A percentile compares a stretch with the other conserved stretches of the same genome.
Conservation (phyloP, 2,797 vertebrate genomes). For the Pantherophis alleghaniensis region DNA sequence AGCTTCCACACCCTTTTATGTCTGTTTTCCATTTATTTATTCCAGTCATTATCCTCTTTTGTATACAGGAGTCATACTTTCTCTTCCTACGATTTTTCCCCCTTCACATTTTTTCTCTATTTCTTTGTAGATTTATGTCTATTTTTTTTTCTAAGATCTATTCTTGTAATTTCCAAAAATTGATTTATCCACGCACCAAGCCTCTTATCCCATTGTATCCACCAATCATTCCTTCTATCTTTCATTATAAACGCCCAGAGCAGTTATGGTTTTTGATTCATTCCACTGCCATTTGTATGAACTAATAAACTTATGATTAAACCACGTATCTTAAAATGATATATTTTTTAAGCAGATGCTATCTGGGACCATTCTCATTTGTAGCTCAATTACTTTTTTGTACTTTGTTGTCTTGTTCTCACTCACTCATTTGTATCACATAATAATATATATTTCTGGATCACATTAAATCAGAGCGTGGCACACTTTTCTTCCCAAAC, state of each 20-base stretch:
- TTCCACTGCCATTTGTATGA: background rate
- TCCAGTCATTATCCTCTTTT: background rate
- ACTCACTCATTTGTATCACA: background rate
- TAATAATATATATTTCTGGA: background rate
- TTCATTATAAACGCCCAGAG: background rate
- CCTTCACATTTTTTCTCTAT: background rate
- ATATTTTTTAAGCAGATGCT: background rate
- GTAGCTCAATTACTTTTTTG: background rate
- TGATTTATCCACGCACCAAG: background rate
- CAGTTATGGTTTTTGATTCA: background rate
- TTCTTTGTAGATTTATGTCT: background rate
- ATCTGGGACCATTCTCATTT: background rate
- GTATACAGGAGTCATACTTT: background rate
- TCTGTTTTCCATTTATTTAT: background rate
- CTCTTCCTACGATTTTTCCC: background rate
- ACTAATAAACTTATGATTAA: background rate
- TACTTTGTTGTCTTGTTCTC: background rate
- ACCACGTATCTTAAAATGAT: background rate
- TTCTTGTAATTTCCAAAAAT: background rate
- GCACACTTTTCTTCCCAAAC: background rate
- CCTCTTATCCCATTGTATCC: background rate
- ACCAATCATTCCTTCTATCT: background rate
- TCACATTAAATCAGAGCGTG: background rate
- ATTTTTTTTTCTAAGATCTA: background rate
- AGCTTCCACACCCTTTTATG: background rate